Evolutionary conservation across 1,140 invertebrate species (phyloP).

Genomic region (Calliopsis andreniformis): DNA sequence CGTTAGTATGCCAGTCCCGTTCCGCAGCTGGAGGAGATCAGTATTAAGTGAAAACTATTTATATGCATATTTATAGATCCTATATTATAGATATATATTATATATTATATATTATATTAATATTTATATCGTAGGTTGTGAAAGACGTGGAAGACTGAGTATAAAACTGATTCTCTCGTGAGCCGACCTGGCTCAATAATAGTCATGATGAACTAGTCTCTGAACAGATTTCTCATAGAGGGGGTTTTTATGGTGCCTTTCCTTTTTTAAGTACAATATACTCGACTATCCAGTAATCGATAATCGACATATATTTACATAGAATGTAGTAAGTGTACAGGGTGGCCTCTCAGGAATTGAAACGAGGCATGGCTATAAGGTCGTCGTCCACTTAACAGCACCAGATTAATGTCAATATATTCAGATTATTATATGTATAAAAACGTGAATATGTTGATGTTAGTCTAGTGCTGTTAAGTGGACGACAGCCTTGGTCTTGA

Average conservation of each 20-base stretch:
- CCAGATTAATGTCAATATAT: too few species aligned
- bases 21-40: conserved; percentile 32
- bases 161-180: conserved; percentile 69
- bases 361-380: too few species aligned
- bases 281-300: conserved; percentile 38
- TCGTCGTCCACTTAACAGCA: too few species aligned
- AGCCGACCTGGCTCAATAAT: conserved; percentile 72
- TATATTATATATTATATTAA: conserved; percentile 50
- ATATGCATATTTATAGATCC: conserved; percentile 47
- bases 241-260: conserved; percentile 77
- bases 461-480: too few species aligned
- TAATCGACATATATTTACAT: conserved; percentile 39
- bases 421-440: too few species aligned
- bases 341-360: too few species aligned
- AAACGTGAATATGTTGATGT: too few species aligned
- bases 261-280: conserved; percentile 68
- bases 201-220: conserved; percentile 81
- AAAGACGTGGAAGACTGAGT: conserved; percentile 78
- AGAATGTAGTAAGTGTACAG: too few species aligned
- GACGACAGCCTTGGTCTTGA: too few species aligned
- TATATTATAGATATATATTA: too few species aligned
- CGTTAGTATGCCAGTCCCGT: conserved; percentile 35
- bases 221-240: conserved; percentile 51
- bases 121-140: conserved; percentile 68
- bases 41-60: conserved; percentile 51